Conservation (phyloP, 2,113 vertebrate species). For the Xyliphius kryptos region DNA sequence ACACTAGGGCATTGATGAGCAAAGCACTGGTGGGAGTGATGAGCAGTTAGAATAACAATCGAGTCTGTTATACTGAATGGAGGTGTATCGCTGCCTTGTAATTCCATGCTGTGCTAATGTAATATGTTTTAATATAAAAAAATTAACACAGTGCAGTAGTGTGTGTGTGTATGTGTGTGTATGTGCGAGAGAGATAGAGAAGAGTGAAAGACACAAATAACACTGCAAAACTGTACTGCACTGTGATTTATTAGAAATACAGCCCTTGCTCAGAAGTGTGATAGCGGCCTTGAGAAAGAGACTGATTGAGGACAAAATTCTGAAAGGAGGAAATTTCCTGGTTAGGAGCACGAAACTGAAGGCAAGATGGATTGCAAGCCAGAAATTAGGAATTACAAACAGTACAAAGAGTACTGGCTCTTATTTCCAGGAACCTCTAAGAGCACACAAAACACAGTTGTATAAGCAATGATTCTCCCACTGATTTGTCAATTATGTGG, state of each 20-base stretch:
- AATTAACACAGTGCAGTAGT: too few species aligned
- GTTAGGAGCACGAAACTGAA: constrained; percentile 62
- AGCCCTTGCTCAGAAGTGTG: constrained; percentile 45
- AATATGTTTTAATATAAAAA: too few species aligned
- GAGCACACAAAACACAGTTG: constrained; percentile 21
- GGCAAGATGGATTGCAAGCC: constrained; percentile 55
- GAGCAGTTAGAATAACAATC: too few species aligned
- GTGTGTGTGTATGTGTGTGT: too few species aligned
- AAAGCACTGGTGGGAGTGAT: too few species aligned
- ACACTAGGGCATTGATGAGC: constrained; percentile 18
- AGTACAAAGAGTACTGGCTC: constrained; percentile 1
- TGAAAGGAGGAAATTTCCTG: constrained; percentile 64
- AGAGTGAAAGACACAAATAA: too few species aligned
- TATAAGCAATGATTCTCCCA: constrained; percentile 31
- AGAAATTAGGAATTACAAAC: constrained; percentile 33
- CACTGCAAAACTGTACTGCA: constrained; percentile 6
- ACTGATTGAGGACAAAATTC: constrained; percentile 69
- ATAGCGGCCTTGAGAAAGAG: constrained; percentile 52
- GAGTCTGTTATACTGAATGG: too few species aligned
- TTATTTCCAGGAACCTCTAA: constrained; percentile 7
- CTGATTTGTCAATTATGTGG: constrained; percentile 28
- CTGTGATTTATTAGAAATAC: constrained; percentile 44
- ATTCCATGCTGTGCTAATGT: too few species aligned
- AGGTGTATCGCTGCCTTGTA: too few species aligned
- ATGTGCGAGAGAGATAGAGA: not conserved